A percentile compares a stretch with the other conserved stretches of the same genome.
These are phyloP conservation scores for Gymnobelideus leadbeateri DNA, from an alignment of 2,113 vertebrate genomes.

Conservation along the genomic window DNA sequence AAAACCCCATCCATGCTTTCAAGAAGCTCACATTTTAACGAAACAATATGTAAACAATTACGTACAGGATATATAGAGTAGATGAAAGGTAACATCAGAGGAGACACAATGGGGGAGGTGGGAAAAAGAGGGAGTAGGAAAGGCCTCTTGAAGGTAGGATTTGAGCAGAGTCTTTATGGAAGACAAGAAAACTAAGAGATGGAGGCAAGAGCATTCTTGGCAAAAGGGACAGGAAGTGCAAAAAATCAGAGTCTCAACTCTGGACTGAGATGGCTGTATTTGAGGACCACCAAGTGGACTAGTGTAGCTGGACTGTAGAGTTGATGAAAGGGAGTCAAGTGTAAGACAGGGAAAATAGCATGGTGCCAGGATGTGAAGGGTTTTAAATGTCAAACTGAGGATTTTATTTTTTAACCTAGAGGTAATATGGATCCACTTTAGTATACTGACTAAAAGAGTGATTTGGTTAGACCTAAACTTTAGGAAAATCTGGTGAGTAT, in stretches of 20 bases:
- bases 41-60: background rate
- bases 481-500: background rate
- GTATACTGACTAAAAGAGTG: background rate
- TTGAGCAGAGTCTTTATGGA: background rate
- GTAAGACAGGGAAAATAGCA: background rate
- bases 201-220: background rate
- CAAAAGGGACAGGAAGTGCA: too few relatives aligned
- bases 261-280: background rate
- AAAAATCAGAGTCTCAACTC: too few relatives aligned
- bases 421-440: background rate
- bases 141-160: background rate
- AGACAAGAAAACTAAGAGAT: background rate
- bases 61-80: background rate
- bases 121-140: background rate
- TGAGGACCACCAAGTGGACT: background rate
- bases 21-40: background rate
- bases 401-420: background rate
- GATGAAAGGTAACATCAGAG: background rate
- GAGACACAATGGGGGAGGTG: background rate
- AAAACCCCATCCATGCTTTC: background rate
- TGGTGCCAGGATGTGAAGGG: background rate
- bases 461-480: background rate
- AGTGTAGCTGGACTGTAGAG: background rate
- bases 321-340: background rate
- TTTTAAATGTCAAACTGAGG: background rate